These are phyloP conservation scores for Axinella damicornis DNA, from an alignment of 37 sponge, comb jelly and placozoan species.

Conservation along the genomic window DNA sequence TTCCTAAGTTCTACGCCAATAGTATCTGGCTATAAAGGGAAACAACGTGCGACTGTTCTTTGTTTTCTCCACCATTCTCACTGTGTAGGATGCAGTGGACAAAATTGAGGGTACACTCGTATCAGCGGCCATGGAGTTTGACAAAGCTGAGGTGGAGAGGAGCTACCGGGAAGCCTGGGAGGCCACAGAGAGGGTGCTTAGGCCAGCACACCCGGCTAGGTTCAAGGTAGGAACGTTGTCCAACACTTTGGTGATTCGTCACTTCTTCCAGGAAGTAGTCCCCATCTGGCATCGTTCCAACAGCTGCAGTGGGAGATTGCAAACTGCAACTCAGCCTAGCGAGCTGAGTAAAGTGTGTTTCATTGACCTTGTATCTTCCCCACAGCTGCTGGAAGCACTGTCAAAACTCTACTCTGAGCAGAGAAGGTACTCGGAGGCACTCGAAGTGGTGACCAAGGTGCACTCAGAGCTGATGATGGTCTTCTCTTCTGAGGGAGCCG, in stretches of 20 bases:
- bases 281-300: neutral
- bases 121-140: neutral
- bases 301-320: neutral
- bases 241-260: neutral
- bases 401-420: neutral
- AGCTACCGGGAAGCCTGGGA: conserved; percentile 12
- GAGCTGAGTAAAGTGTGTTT: neutral
- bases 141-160: neutral
- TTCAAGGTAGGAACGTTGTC: conserved; percentile 30
- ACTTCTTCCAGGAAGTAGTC: neutral
- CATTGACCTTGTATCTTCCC: neutral
- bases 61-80: too few species aligned
- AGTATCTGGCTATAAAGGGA: too few species aligned
- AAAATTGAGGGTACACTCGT: neutral
- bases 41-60: too few species aligned
- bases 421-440: conserved; percentile 3
- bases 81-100: conserved; percentile 27
- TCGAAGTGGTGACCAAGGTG: neutral
- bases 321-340: too few species aligned
- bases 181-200: conserved; percentile 15
- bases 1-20: too few species aligned
- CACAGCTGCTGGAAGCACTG: conserved; percentile 33
- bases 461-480: neutral
- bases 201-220: conserved; percentile 18
- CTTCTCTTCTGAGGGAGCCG: conserved; percentile 27